Evolutionary conservation across 2,888 invertebrate species (phyloP), one percentile per base, ranked within the genome.

Genomic region (Philereme transversata): DNA sequence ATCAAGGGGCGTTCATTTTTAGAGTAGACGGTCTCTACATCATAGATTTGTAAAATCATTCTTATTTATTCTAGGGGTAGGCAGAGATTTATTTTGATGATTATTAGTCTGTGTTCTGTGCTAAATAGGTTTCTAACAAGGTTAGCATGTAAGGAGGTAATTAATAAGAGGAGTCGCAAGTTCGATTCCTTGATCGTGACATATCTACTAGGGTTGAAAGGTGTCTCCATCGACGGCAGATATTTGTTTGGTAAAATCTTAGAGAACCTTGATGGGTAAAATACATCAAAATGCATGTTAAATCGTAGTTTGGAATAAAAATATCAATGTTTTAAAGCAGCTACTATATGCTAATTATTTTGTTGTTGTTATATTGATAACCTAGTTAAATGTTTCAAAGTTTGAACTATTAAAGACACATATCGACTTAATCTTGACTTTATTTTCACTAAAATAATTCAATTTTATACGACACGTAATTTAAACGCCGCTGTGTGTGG

Each of bases 381-480:
- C 10, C 41, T 51, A 47, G 33, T 52, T 52, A 11, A 43, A 53
- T 38, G 46, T 62, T 51, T 44, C 34, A 22, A 50, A 36, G n/a
- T 53, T 46, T 54, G n/a, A 57, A 49, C 35, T 60, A 60, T 58
- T 55, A 55, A 62, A 58, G 5, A 47, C 34, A 58, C 62, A 62
- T 59, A 62, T 62, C 55, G 51, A 46, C 47, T 46, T 22, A 22
- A 22, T 22, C 22, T 22, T 22, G 22, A 22, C 22, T 22, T 22
- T 22, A 22, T 22, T 22, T 22, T 22, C 22, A 22, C 22, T 22
- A 22, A 22, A 22, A 22, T 22, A 22, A 22, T 3, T 22, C 3
- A 22, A 22, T 22, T 22, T 22, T 22, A 22, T 22, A 22, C n/a
- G n/a, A n/a, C 22, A 22, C 3, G 22, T 22, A 3, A 2, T 22